phyloP scores from a whole-genome alignment of 2,113 vertebrate species.

The Amazona guildingii region DNA sequence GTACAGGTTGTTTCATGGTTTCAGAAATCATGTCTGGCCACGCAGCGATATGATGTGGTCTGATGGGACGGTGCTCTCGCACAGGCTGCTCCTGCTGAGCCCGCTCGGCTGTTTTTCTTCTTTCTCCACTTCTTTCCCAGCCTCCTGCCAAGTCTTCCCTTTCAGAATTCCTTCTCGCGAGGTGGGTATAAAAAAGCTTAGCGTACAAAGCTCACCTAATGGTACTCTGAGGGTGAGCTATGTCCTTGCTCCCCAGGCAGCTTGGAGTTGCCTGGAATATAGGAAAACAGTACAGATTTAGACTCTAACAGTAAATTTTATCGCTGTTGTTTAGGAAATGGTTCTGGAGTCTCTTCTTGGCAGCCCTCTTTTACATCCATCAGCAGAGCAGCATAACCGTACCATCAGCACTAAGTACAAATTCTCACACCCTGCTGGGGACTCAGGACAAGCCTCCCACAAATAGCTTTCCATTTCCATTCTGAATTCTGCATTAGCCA shows the following conservation, averaged over 20 bases:
- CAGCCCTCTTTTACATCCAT: slow-evolving; percentile 26
- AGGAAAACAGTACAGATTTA: slow-evolving; percentile 13
- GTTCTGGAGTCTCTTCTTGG: slow-evolving; percentile 31
- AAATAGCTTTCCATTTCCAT: slow-evolving; percentile 57
- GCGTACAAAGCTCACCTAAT: not conserved
- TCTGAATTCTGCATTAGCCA: slow-evolving; percentile 33
- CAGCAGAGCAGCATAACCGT: not conserved
- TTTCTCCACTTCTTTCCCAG: not conserved
- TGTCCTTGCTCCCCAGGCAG: not conserved
- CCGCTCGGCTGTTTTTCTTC: not conserved
- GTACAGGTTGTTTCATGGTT: not conserved
- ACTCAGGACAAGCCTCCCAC: slow-evolving; percentile 35
- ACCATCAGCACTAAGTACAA: slow-evolving; percentile 23
- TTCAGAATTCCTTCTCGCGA: not conserved
- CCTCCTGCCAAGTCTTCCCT: not conserved
- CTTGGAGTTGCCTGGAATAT: not conserved
- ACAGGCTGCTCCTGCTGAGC: not conserved
- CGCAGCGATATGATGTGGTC: rapidly evolving
- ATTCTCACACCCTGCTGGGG: slow-evolving; percentile 45
- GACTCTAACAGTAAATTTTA: slow-evolving; percentile 23
- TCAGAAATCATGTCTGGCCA: not conserved
- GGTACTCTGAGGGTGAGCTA: not conserved
- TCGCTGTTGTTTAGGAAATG: slow-evolving; percentile 43
- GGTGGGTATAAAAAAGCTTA: slow-evolving; percentile 30
- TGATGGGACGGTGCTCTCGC: rapidly evolving